These are phyloP conservation scores for Drosophila kambysellisi DNA, from an alignment of 2,888 invertebrate species.

Conservation along the genomic window DNA sequence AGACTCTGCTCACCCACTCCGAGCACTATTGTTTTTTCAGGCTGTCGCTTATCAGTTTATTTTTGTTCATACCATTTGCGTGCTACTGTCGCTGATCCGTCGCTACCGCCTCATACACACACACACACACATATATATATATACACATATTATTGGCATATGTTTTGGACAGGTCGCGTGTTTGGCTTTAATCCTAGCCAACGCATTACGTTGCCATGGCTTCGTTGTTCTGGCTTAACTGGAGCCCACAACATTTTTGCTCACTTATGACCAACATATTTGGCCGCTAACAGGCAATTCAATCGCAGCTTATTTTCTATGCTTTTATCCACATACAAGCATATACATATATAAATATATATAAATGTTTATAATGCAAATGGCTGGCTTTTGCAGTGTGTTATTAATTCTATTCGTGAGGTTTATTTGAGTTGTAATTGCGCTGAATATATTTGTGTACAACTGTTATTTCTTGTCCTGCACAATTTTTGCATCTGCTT, in stretches of 20 bases:
- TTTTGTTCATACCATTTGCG: slow-evolving; percentile 66
- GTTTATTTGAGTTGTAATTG: slow-evolving; percentile 32
- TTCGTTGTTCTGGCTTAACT: slow-evolving; percentile 42
- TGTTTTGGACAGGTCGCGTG: slow-evolving; percentile 55
- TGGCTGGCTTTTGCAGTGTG: slow-evolving; percentile 19
- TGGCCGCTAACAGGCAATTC: slow-evolving; percentile 34
- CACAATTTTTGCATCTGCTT: slow-evolving; percentile 1
- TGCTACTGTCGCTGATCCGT: slow-evolving; percentile 63
- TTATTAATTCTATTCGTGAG: slow-evolving; percentile 36
- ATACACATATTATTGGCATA: slow-evolving; percentile 54
- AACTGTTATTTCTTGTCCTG: neutral
- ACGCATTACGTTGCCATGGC: slow-evolving; percentile 62
- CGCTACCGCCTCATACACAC: neutral
- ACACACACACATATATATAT: neutral
- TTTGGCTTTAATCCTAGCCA: slow-evolving; percentile 64
- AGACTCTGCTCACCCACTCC: neutral
- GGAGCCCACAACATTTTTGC: slow-evolving; percentile 45
- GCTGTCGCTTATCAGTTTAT: slow-evolving; percentile 74
- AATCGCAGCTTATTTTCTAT: slow-evolving; percentile 49
- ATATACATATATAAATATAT: slow-evolving; percentile 10
- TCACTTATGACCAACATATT: slow-evolving; percentile 55
- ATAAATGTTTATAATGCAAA: slow-evolving; percentile 40
- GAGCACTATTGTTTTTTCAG: slow-evolving; percentile 63
- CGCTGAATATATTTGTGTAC: slow-evolving; percentile 13
- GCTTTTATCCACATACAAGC: neutral